A percentile compares a stretch with the other conserved stretches of the same genome.
These are phyloP conservation scores for Fistularia commersonii DNA, from an alignment of 2,797 vertebrate species.

Conservation along the genomic window DNA sequence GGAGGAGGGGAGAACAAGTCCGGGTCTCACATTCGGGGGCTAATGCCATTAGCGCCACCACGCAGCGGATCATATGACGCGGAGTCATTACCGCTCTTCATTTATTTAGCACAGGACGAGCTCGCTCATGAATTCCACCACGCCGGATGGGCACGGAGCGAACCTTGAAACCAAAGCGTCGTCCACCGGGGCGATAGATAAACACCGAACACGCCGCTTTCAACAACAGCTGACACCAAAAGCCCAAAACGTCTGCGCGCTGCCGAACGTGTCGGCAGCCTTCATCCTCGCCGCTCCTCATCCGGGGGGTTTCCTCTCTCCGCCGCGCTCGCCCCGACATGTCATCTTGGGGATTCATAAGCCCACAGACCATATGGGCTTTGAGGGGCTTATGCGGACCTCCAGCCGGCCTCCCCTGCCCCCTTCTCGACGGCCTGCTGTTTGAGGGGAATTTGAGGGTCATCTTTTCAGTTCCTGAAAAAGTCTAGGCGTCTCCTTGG, in stretches of 20 bases:
- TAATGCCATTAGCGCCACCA: constrained; percentile 50
- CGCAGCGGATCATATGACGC: constrained; percentile 54
- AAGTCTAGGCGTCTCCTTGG: no score
- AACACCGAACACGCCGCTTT: no score
- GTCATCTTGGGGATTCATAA: constrained; percentile 43
- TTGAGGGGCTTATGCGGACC: constrained; percentile 56
- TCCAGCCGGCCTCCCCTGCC: constrained; percentile 28
- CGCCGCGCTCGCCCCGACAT: constrained; percentile 37
- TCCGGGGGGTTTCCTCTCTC: no score
- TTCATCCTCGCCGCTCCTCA: no score
- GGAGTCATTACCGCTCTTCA: constrained; percentile 49
- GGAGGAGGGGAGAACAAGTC: background rate
- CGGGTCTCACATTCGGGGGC: constrained; percentile 32
- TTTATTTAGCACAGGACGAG: constrained; percentile 49
- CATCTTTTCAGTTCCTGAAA: constrained; percentile 35
- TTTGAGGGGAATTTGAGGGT: constrained; percentile 32
- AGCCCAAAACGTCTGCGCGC: no score
- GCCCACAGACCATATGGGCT: constrained; percentile 68
- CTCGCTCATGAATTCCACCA: constrained; percentile 20
- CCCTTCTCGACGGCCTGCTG: constrained; percentile 23
- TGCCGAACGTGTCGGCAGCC: no score
- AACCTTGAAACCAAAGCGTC: constrained; percentile 14
- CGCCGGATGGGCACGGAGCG: constrained; percentile 28
- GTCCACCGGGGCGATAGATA: no score
- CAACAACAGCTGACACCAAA: no score